Evolutionary conservation across 1,140 invertebrate species (phyloP), one percentile per base, ranked within the genome.

Genomic region (Drosophila lacteicornis): DNA sequence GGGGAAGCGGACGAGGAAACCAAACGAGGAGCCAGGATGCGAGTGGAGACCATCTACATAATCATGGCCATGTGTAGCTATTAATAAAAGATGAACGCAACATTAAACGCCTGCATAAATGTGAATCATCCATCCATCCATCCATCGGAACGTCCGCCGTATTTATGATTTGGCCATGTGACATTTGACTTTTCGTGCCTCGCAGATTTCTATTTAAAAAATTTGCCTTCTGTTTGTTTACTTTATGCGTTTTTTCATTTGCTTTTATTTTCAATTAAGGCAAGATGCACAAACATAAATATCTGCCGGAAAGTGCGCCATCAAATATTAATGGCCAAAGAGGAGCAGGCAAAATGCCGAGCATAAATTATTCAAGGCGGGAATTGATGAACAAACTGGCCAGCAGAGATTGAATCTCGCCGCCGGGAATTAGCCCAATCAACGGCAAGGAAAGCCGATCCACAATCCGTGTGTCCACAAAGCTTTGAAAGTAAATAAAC

Each of bases 71-170:
- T 84, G 71, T 80, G 51, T 50, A 30, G 65, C 61, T 71, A 80
- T 80, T 80, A 84, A 84, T 84, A 80, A 80, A 59, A 63, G 62
- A 84, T 80, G 81, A 80, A 71, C 50, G 61, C 38, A 59, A 60
- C 47, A 83, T 83, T 83, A 81, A 84, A 80, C 66, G 73, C 67
- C 50, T 60, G 69, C 75, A 84, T 65, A 67, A 75, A 65, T 51
- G 49, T 58, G 73, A 56, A 66, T 77, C 53, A 76, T 75, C 61
- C 60, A 76, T 75, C 53, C 53, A 67, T 19, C 19, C 19, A 22
- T 67, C 59, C 59, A 40, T 43, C 7, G 53, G n/a, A 56, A 25
- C 19, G 36, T 13, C 4, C 25, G 12, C 19, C 33, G 33, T 45
- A 43, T 46, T 65, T 50, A 76, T 56, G 61, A 25, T 57, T 51